phyloP scores from a whole-genome alignment of 2,888 invertebrate species.

The Epinotia bilunana region DNA sequence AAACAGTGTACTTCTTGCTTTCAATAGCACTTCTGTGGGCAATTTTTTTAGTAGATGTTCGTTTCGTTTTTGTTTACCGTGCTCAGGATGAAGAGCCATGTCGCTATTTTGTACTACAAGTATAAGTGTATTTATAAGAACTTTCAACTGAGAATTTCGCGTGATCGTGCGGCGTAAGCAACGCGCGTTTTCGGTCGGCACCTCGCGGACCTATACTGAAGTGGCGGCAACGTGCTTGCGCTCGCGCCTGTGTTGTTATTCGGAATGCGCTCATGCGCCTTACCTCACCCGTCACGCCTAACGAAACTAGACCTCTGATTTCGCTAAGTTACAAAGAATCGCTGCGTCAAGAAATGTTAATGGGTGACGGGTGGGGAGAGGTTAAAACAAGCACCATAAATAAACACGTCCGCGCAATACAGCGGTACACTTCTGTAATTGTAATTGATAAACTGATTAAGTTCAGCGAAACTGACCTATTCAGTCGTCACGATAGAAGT shows the following conservation, averaged over 20 bases:
- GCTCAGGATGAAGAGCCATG: slow-evolving; percentile 77
- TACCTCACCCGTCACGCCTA: too few species aligned
- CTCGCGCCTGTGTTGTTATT: slow-evolving; percentile 60
- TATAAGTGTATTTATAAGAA: neutral
- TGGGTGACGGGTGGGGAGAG: too few species aligned
- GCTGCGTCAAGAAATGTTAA: too few species aligned
- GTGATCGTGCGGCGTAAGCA: slow-evolving; percentile 43
- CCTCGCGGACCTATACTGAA: slow-evolving; percentile 73
- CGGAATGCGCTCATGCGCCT: too few species aligned
- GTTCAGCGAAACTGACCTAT: slow-evolving; percentile 6
- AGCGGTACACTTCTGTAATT: slow-evolving; percentile 35
- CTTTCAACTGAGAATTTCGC: slow-evolving; percentile 44
- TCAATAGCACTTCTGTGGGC: slow-evolving; percentile 76
- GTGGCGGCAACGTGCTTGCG: slow-evolving; percentile 61
- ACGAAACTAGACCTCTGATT: too few species aligned
- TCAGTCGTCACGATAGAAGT: neutral
- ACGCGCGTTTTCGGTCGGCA: slow-evolving; percentile 66
- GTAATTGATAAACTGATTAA: slow-evolving; percentile 40
- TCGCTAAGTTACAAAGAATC: too few species aligned
- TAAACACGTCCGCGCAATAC: slow-evolving; percentile 73
- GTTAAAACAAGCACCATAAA: slow-evolving; percentile 62
- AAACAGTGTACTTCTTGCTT: slow-evolving; percentile 77
- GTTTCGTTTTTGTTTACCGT: slow-evolving; percentile 70
- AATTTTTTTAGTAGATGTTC: slow-evolving; percentile 77
- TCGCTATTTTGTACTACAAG: slow-evolving; percentile 49